Base-by-base conservation (phyloP, 2,888 invertebrate genomes). In the Ormyrus pomaceus region DNA sequence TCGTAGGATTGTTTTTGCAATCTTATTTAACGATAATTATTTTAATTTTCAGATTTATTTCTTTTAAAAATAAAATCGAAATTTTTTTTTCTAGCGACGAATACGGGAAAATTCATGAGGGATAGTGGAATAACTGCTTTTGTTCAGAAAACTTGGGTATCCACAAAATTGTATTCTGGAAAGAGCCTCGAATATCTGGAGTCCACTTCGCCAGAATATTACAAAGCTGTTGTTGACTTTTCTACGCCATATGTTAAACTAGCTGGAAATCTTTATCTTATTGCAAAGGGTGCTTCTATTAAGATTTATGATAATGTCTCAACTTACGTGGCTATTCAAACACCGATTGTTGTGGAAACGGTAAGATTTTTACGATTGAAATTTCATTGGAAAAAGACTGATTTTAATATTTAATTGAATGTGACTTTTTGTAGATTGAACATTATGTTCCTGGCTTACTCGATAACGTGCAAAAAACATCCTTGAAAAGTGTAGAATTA, bases 381-480 rank as follows among this genome's bases (percentile, higher is more conserved):
- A 56, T 13, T 13, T 5, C 45, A 59, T 13, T 58, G 34, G 34
- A 34, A 34, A 64, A 11, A 62, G 7, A 45, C 0, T 13, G 34
- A 34, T 34, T 34, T 34, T 34, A 34, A 34, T 34, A 34, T 34
- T 34, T 34, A 34, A 34, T 34, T 34, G 34, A 34, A 34, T 34
- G 34, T 34, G 34, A 34, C 34, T 34, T 34, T 53, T 85, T 83
- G 5, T 79, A 94, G 94, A 92, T 96, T 85, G 95, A 96, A 72
- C 91, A 93, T 82, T 95, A 95, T 87, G 93, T 93, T 9, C 96
- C 96, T 0, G 95, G 95, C n/a, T 90, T 95, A 80, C 88, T 95
- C 45, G 93, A 93, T 11, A 93, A 93, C 85, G 92, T 95, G 19
- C 93, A 93, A 84, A 91, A 91, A 56, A 91, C 92, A 78, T 91